phyloP scores from a whole-genome alignment of 2,888 invertebrate species.

The Strigamia crassipes region DNA sequence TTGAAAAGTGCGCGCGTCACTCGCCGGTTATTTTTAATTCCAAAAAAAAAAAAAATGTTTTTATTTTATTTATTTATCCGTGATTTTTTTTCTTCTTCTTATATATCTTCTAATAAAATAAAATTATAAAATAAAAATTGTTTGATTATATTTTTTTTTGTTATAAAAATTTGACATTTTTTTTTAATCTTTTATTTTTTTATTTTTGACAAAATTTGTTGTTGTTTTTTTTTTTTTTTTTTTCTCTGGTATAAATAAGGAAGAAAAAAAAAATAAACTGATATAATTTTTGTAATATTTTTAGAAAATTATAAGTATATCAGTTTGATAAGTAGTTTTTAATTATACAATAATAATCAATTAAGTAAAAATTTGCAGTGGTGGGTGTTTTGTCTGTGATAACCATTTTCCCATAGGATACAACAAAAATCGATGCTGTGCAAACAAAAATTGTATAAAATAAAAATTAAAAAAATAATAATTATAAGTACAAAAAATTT shows the following conservation, averaged over 20 bases:
- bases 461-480: no score
- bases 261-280: background rate
- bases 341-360: slow-evolving; percentile 19
- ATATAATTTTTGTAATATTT: background rate
- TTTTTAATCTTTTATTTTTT: background rate
- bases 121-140: background rate
- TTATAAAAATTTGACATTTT: slow-evolving; percentile 31
- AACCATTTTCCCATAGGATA: slow-evolving; percentile 19
- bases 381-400: slow-evolving; percentile 24
- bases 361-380: slow-evolving; percentile 19
- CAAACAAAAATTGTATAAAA: slow-evolving; percentile 10
- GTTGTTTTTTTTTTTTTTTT: background rate
- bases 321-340: slow-evolving; percentile 11
- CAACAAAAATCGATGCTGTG: slow-evolving; percentile 19
- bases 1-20: background rate
- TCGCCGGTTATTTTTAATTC: background rate
- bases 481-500: background rate
- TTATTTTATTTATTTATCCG: no score
- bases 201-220: background rate
- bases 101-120: no score
- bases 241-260: slow-evolving; percentile 23
- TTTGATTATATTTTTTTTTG: background rate
- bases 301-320: slow-evolving; percentile 20
- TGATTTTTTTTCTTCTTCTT: no score
- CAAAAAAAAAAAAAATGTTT: background rate